These are phyloP conservation scores for Chorisops tibialis DNA, from an alignment of 2,888 invertebrate species.

Conservation along the genomic window DNA sequence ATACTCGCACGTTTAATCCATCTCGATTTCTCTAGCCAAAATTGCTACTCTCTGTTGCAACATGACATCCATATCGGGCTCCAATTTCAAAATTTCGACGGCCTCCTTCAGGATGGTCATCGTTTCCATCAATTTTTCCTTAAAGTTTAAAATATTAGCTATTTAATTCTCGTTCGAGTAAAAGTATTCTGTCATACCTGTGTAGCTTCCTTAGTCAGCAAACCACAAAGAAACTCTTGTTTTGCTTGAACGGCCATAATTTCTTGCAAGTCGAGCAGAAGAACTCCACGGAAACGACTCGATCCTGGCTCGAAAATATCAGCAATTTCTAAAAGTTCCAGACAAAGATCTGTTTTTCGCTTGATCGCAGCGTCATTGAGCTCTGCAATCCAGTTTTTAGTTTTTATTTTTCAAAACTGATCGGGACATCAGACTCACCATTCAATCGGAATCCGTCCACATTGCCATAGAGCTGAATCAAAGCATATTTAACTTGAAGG, in stretches of 20 bases:
- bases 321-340: slow-evolving; percentile 63
- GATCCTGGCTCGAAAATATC: slow-evolving; percentile 64
- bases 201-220: slow-evolving; percentile 56
- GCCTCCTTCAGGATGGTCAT: slow-evolving; percentile 60
- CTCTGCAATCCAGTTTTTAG: slow-evolving; percentile 48
- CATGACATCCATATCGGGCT: slow-evolving; percentile 58
- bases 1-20: slow-evolving; percentile 36
- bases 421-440: slow-evolving; percentile 50
- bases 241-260: slow-evolving; percentile 60
- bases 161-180: background rate
- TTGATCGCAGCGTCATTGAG: slow-evolving; percentile 57
- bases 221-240: slow-evolving; percentile 55
- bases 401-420: background rate
- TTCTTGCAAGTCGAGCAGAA: slow-evolving; percentile 64
- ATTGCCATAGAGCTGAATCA: slow-evolving; percentile 68
- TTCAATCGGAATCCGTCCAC: slow-evolving; percentile 56
- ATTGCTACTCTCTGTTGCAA: slow-evolving; percentile 55
- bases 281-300: slow-evolving; percentile 61
- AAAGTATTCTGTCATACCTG: slow-evolving; percentile 51
- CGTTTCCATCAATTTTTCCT: slow-evolving; percentile 59
- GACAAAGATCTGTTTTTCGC: slow-evolving; percentile 63
- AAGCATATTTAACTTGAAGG: slow-evolving; percentile 65
- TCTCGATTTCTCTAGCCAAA: slow-evolving; percentile 46
- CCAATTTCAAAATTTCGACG: slow-evolving; percentile 58
- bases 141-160: slow-evolving; percentile 34